phyloP scores from a whole-genome alignment of 1,140 invertebrate species.

The Heliothis subflexa region DNA sequence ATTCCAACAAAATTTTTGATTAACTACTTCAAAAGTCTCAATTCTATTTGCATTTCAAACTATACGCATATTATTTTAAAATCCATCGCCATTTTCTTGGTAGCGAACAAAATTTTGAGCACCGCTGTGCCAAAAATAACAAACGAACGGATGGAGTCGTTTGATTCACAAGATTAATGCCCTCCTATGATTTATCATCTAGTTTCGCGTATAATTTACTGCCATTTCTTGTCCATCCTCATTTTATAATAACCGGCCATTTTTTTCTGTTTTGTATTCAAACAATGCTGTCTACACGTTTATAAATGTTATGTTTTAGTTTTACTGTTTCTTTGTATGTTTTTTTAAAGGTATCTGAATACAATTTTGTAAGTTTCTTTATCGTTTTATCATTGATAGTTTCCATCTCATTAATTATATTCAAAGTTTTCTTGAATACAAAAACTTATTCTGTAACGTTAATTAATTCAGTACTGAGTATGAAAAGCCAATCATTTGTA shows the following conservation, averaged over 20 bases:
- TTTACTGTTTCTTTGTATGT: not conserved
- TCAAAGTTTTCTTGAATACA: no score
- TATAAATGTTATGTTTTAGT: slow-evolving; percentile 2
- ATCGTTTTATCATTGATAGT: no score
- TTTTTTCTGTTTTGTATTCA: slow-evolving; percentile 25
- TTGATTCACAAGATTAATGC: slow-evolving; percentile 49
- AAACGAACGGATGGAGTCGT: slow-evolving; percentile 40
- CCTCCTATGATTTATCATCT: slow-evolving; percentile 41
- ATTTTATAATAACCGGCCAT: slow-evolving; percentile 19
- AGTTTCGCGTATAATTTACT: slow-evolving; percentile 49
- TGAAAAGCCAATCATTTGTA: no score
- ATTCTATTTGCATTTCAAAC: not conserved
- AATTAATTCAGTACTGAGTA: no score
- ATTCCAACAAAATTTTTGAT: not conserved
- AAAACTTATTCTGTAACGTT: no score
- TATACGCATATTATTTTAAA: not conserved
- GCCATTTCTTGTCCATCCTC: slow-evolving; percentile 37
- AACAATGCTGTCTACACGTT: slow-evolving; percentile 27
- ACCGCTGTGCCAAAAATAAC: slow-evolving; percentile 38
- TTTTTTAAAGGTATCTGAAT: not conserved
- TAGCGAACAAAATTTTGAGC: slow-evolving; percentile 19
- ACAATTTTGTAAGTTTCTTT: no score
- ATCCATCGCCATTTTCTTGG: not conserved
- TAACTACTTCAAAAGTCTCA: no score
- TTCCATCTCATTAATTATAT: no score